Conservation (phyloP, 1,140 invertebrate genomes). For the Cotesia glomerata region DNA sequence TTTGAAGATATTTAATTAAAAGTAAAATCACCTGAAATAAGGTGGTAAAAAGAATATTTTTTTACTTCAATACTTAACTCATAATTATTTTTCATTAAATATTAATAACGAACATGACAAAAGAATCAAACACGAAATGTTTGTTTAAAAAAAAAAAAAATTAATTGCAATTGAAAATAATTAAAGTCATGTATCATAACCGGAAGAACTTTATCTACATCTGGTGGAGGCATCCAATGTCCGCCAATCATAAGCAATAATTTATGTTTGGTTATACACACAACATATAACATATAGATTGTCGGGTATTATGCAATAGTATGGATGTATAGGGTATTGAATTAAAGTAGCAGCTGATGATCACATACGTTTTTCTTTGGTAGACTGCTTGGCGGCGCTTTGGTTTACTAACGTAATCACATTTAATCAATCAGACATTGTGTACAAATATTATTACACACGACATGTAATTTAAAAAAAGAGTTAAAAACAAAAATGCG, state of each 20-base stretch:
- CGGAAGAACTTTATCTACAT: neutral
- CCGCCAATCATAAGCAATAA: neutral
- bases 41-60: too few species aligned
- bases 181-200: neutral
- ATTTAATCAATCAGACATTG: too few species aligned
- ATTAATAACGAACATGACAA: too few species aligned
- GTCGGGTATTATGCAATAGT: neutral
- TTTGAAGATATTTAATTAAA: too few species aligned
- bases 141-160: conserved; percentile 2
- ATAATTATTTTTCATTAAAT: too few species aligned
- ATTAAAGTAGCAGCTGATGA: conserved; percentile 3
- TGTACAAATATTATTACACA: too few species aligned
- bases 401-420: neutral
- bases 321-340: neutral
- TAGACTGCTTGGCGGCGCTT: conserved; percentile 16
- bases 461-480: too few species aligned
- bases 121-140: neutral
- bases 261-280: neutral
- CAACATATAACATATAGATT: neutral
- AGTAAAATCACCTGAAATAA: too few species aligned
- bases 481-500: too few species aligned
- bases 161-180: neutral
- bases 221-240: neutral
- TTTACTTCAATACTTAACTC: too few species aligned
- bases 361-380: neutral